Evolutionary conservation across 2,113 vertebrate species (phyloP).

Genomic region (Geococcyx californianus): DNA sequence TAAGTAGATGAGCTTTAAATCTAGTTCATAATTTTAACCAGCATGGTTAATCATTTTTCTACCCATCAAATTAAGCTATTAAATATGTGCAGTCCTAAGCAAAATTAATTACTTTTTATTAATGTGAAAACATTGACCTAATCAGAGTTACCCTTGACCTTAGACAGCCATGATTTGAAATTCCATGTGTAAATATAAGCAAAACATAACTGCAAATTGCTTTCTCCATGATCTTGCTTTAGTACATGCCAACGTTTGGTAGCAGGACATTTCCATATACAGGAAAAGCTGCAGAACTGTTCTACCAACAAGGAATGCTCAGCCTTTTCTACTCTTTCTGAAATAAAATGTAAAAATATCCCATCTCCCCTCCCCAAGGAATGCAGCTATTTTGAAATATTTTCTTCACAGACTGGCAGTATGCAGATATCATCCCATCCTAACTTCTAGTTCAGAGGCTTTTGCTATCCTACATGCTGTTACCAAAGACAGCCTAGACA

Average conservation of each 20-base stretch:
- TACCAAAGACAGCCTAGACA: not conserved
- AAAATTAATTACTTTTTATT: not conserved
- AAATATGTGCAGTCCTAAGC: not conserved
- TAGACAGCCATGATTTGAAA: not conserved
- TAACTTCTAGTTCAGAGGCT: not conserved
- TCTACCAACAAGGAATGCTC: constrained; percentile 7
- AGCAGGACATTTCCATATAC: constrained; percentile 55
- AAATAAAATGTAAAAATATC: constrained; percentile 57
- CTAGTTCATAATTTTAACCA: not conserved
- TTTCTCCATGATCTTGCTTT: constrained; percentile 28
- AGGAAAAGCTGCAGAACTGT: constrained; percentile 49
- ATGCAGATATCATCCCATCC: not conserved
- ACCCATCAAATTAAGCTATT: not conserved
- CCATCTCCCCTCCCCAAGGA: constrained; percentile 10
- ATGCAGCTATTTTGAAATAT: constrained; percentile 32
- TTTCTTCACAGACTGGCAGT: not conserved
- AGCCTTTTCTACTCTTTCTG: constrained; percentile 43
- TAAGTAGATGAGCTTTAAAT: not conserved
- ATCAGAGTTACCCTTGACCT: not conserved
- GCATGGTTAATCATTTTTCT: not conserved
- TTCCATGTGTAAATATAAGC: constrained; percentile 35
- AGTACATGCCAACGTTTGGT: constrained; percentile 30
- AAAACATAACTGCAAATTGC: constrained; percentile 46
- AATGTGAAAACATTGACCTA: not conserved
- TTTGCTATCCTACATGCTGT: not conserved